These are phyloP conservation scores for Malurus elegans DNA, from an alignment of 2,113 vertebrate genomes.

Conservation along the genomic window DNA sequence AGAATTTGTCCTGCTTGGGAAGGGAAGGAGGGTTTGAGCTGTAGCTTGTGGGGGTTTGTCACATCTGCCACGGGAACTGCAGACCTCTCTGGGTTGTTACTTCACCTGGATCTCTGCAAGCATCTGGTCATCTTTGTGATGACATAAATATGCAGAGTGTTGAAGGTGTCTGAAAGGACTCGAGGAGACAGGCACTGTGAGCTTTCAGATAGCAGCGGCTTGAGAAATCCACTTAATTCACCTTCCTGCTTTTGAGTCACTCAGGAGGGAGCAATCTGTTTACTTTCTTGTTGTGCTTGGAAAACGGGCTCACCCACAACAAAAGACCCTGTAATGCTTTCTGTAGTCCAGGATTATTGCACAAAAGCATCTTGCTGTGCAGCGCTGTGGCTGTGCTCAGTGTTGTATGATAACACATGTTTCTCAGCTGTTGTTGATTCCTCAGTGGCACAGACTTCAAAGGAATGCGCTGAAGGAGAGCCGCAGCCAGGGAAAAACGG, in stretches of 20 bases:
- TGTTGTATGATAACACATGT: constrained; percentile 54
- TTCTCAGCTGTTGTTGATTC: constrained; percentile 65
- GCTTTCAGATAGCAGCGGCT: background rate
- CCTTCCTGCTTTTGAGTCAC: background rate
- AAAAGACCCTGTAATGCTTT: constrained; percentile 48
- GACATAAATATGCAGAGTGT: rapidly evolving
- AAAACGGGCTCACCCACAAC: background rate
- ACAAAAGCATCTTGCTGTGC: constrained; percentile 59
- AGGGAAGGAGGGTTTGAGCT: background rate
- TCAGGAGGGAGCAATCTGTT: background rate
- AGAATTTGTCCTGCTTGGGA: background rate
- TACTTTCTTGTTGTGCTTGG: background rate
- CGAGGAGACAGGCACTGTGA: background rate
- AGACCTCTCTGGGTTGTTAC: background rate
- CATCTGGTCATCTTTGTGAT: background rate
- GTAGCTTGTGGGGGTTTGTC: background rate
- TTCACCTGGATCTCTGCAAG: rapidly evolving
- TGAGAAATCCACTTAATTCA: background rate
- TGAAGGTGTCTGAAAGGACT: background rate
- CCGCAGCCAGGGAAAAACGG: constrained; percentile 76
- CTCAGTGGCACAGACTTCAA: constrained; percentile 69
- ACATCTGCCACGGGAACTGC: background rate
- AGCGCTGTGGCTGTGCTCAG: background rate
- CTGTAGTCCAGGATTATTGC: constrained; percentile 55
- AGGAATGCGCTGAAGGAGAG: constrained; percentile 68